Evolutionary conservation across 2,888 invertebrate genomes (phyloP), one percentile per base, ranked within the genome.

Genomic region (Hybos culiciformis): DNA sequence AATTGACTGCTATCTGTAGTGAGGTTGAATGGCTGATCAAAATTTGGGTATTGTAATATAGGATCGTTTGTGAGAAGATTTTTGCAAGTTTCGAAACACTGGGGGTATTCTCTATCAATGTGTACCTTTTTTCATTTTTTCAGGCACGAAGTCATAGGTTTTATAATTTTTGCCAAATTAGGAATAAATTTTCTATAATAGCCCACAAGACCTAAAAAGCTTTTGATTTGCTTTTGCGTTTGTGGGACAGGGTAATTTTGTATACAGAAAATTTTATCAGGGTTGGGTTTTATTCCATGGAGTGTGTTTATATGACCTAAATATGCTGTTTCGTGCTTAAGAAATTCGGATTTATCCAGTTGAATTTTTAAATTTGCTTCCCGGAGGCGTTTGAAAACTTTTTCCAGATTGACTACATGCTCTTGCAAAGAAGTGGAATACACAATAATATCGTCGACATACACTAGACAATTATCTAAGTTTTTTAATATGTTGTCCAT

Each of bases 401-500:
- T 43, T 19, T 39, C 39, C 2, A 43, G 18, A n/a, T 38, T 39
- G 14, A 29, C 39, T 6, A 37, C 9, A 26, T 42, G 42, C 32
- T 42, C 38, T 19, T 42, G 15, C 4, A 42, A 19, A n/a, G 42
- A 42, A n/a, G 32, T 23, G 14, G 38, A 42, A 32, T 38, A 42
- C 11, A 42, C 23, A 18, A 37, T 42, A 5, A 42, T 41, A 24
- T 49, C 46, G 24, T 49, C 41, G 26, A 56, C 18, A 26, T 45
- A 48, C 41, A 47, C 55, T 51, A 45, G 34, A 23, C 37, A 47
- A 2, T 39, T 39, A 44, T 51, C 53, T 36, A 54, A 42, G 12
- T 51, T 53, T 19, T 46, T 17, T 8, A 56, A 32, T 1, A 56
- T 44, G 39, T 53, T 51, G 39, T 57, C 51, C 36, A 50, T 43